These are phyloP conservation scores for Zaprionus lachaisei DNA, from an alignment of 1,140 invertebrate species.

Conservation along the genomic window DNA sequence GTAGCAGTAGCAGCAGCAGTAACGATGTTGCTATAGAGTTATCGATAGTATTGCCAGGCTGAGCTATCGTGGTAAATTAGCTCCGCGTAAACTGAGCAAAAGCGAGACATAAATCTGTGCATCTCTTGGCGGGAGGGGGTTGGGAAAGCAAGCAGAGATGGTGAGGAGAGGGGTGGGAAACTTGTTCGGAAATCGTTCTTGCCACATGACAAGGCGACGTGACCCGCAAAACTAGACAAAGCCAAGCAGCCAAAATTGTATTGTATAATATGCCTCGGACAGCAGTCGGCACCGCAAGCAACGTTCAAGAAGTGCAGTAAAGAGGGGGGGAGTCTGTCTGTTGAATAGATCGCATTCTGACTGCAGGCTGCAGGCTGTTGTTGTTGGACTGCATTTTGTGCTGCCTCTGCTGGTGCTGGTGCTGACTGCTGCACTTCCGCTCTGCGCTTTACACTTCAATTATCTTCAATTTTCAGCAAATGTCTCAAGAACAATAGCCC, in stretches of 20 bases:
- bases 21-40: neutral
- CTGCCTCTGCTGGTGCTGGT: conserved; percentile 11
- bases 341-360: conserved; percentile 20
- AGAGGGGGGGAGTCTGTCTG: neutral
- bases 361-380: neutral
- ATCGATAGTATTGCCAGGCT: neutral
- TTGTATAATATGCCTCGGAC: conserved; percentile 72
- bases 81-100: neutral
- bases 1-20: neutral
- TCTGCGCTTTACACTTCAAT: conserved; percentile 80
- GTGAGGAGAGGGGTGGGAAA: neutral
- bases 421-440: conserved; percentile 80
- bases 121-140: neutral
- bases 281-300: conserved; percentile 54
- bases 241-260: conserved; percentile 63
- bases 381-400: conserved; percentile 1
- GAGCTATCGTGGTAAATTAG: neutral
- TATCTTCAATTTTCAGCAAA: conserved; percentile 81
- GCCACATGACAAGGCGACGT: conserved; percentile 47
- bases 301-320: neutral
- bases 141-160: too few species aligned
- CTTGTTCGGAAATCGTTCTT: conserved; percentile 12
- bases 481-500: conserved; percentile 80
- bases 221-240: conserved; percentile 64
- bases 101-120: conserved; percentile 2